Conservation (phyloP, 2,113 vertebrate genomes). For the Ammospiza caudacuta region DNA sequence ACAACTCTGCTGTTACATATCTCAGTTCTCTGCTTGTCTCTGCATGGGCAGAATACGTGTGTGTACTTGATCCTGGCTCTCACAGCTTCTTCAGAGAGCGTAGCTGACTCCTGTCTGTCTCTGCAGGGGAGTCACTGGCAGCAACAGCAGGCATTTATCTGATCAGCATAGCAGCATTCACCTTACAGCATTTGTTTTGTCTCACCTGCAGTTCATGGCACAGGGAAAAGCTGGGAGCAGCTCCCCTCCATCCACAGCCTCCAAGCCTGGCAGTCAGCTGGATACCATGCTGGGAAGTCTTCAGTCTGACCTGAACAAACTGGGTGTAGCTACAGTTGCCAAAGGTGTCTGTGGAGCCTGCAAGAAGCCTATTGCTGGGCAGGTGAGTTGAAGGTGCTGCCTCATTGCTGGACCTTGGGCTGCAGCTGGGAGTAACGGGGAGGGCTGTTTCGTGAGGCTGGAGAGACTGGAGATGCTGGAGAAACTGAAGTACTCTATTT, state of each 20-base stretch:
- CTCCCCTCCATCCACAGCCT: conserved; percentile 78
- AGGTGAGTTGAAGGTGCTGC: conserved; percentile 80
- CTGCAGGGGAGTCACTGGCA: not conserved
- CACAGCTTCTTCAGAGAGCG: not conserved
- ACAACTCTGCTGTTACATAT: not conserved
- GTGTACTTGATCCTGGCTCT: not conserved
- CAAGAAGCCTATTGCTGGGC: conserved; percentile 96
- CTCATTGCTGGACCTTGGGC: not conserved
- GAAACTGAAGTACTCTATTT: conserved; percentile 75
- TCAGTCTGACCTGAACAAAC: conserved; percentile 95
- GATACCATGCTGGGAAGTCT: conserved; percentile 98
- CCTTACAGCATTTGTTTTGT: not conserved
- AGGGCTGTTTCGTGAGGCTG: conserved; percentile 57
- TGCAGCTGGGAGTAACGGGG: conserved; percentile 21
- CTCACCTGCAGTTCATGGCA: conserved; percentile 87
- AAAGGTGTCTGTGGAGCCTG: conserved; percentile 98
- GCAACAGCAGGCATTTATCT: not conserved
- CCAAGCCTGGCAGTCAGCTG: conserved; percentile 93
- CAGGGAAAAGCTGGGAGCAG: conserved; percentile 84
- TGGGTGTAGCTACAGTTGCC: conserved; percentile 94
- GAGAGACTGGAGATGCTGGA: conserved; percentile 65
- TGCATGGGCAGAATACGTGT: not conserved
- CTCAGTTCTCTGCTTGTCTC: not conserved
- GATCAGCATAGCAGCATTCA: not conserved
- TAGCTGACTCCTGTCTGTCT: not conserved